A percentile compares a stretch with the other conserved stretches of the same genome.
Conservation (phyloP, 2,888 invertebrate species). For the Amblyjoppa proteus region DNA sequence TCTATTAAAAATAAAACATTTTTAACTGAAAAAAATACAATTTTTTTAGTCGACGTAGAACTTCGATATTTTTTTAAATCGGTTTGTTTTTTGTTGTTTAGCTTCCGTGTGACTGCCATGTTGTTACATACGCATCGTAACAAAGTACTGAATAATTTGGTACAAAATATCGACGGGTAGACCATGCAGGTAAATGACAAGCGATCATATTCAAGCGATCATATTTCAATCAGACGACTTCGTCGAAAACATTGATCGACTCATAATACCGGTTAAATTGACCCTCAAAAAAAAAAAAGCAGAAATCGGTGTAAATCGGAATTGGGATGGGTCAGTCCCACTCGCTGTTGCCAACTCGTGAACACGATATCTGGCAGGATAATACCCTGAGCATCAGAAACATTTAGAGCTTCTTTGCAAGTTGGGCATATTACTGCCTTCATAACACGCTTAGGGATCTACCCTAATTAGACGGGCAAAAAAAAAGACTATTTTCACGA, state of each 20-base stretch:
- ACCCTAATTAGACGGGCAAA: no score
- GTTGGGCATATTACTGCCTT: constrained; percentile 1
- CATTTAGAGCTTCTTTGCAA: constrained; percentile 1
- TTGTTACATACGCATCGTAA: constrained; percentile 42
- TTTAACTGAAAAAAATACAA: background rate
- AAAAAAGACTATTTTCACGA: no score
- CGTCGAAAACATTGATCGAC: constrained; percentile 32
- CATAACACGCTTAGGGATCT: background rate
- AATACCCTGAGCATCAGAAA: background rate
- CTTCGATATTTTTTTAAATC: constrained; percentile 31
- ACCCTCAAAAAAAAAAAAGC: background rate
- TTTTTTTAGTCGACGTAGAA: constrained; percentile 4
- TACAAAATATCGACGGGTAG: constrained; percentile 13
- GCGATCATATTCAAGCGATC: constrained; percentile 11
- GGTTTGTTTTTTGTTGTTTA: constrained; percentile 41
- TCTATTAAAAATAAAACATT: background rate
- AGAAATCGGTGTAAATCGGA: constrained; percentile 8
- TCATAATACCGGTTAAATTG: constrained; percentile 8
- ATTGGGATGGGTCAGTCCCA: constrained; percentile 10
- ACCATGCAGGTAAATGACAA: constrained; percentile 31
- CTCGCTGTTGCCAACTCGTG: constrained; percentile 20
- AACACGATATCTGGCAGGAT: constrained; percentile 1
- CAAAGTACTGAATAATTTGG: constrained; percentile 7
- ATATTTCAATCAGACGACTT: constrained; percentile 24
- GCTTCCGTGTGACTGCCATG: constrained; percentile 30